Conservation (phyloP, 2,888 invertebrate genomes). For the Ichneumoninae sp. region DNA sequence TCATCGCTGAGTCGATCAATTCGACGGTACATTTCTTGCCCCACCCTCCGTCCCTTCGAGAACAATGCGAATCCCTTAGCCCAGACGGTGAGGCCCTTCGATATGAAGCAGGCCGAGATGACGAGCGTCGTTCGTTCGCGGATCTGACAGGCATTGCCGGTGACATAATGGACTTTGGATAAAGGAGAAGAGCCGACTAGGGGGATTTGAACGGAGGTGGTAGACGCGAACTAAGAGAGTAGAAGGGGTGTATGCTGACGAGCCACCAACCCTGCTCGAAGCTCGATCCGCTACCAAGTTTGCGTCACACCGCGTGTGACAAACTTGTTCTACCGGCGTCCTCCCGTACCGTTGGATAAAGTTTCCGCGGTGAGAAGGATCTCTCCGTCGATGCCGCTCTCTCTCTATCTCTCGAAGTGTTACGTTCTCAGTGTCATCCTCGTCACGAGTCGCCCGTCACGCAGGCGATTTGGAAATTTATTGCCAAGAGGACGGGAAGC, state of each 20-base stretch:
- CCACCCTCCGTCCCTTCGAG: neutral
- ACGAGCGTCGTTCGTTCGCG: slow-evolving; percentile 56
- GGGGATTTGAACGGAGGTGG: slow-evolving; percentile 6
- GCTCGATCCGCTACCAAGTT: slow-evolving; percentile 50
- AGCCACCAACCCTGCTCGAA: slow-evolving; percentile 5
- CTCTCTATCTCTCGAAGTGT: slow-evolving; percentile 7
- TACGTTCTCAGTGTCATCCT: slow-evolving; percentile 36
- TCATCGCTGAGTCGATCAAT: slow-evolving; percentile 10
- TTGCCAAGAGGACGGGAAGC: slow-evolving; percentile 2
- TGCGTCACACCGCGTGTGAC: slow-evolving; percentile 60
- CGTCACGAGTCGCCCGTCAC: slow-evolving; percentile 43
- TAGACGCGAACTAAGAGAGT: slow-evolving; percentile 22
- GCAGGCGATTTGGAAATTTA: slow-evolving; percentile 33
- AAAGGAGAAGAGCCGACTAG: slow-evolving; percentile 62
- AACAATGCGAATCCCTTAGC: slow-evolving; percentile 19
- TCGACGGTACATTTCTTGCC: neutral
- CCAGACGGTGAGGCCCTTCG: slow-evolving; percentile 59
- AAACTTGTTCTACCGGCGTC: slow-evolving; percentile 55
- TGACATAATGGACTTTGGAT: slow-evolving; percentile 69
- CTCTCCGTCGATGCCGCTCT: slow-evolving; percentile 28
- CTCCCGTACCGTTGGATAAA: slow-evolving; percentile 37
- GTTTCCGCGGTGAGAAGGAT: slow-evolving; percentile 50
- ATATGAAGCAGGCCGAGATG: slow-evolving; percentile 64
- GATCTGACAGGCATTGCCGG: slow-evolving; percentile 68
- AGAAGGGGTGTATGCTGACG: slow-evolving; percentile 26